Conservation (phyloP, 30 jellyfish, hydroid and myxozoan genomes). For the Aurelia sp. region DNA sequence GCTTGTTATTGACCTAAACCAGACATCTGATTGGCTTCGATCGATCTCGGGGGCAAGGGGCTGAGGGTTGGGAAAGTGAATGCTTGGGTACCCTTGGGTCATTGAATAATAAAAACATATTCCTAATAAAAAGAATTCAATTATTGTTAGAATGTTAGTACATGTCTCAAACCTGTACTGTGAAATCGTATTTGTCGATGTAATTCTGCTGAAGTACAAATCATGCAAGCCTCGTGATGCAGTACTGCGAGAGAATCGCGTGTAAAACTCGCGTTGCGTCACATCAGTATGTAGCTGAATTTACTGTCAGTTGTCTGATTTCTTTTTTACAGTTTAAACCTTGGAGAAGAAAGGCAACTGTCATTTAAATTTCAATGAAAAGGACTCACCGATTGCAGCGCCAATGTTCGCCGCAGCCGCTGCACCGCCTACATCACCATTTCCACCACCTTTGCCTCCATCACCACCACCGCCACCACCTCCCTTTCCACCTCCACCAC, state of each 20-base stretch:
- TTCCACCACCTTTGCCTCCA: slow-evolving; percentile 90
- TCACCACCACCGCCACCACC: slow-evolving; percentile 94
- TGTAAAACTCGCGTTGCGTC: no score
- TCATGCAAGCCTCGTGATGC: no score
- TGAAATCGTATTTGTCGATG: neutral
- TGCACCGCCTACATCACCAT: slow-evolving; percentile 89
- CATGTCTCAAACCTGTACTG: slow-evolving; percentile 6
- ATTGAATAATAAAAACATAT: neutral
- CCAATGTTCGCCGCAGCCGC: slow-evolving; percentile 98
- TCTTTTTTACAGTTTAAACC: no score
- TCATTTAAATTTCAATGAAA: neutral
- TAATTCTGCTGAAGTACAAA: neutral
- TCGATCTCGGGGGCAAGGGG: no score
- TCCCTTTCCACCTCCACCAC: slow-evolving; percentile 91
- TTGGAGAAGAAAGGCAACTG: no score
- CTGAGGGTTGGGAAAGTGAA: neutral
- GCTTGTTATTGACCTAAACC: no score
- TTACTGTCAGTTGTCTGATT: no score
- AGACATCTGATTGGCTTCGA: no score
- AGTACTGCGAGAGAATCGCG: no score
- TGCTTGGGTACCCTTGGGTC: slow-evolving; percentile 78
- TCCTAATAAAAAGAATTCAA: neutral
- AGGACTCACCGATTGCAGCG: slow-evolving; percentile 90
- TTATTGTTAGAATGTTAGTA: neutral
- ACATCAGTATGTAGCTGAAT: neutral